Evolutionary conservation across 2,113 vertebrate species (phyloP), one percentile per base, ranked within the genome.

Genomic region (Callopanchax toddi): DNA sequence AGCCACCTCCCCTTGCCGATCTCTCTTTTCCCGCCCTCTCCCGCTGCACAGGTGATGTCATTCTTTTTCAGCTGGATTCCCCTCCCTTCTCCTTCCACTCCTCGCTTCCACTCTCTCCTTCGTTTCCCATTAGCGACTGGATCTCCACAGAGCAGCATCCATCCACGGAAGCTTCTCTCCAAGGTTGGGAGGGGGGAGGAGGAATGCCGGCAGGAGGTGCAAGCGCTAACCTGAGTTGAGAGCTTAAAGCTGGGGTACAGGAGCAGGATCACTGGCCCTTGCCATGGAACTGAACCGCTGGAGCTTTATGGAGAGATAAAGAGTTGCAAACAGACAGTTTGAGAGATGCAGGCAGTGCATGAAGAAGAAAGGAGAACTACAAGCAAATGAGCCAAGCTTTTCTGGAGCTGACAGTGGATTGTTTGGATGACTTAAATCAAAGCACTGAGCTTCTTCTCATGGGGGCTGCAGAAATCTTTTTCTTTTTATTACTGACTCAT

Each of bases 101-200:
- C 67, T 64, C 62, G 1, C 67, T 34, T 76, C 52, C 74, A 10
- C 67, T 71, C 68, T 65, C 70, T 69, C 92, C 93, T 88, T 91
- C 29, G 86, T 90, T 93, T 82, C 94, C 93, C 94, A 95, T 95
- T 96, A 97, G 94, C 94, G 91, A 92, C 93, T 93, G 94, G 90
- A 92, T 94, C 93, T 95, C 88, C 70, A 91, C 93, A 90, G 95
- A 91, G 89, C 92, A 94, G 93, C 94, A 92, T 95, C 94, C 92
- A 92, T 95, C 93, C 90, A 91, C 92, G 90, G 90, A 82, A 91
- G 93, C 89, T 89, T 91, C 87, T 95, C 93, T 92, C 92, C 81
- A 78, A 29, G 69, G 49, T 21, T 57, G 93, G 94, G 93, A 94
- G 90, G 70, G 45, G 42, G 29, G 79, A 78, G 61, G 67, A 71